phyloP scores from a whole-genome alignment of 2,888 invertebrate species.

The Drosophila kuntzei region DNA sequence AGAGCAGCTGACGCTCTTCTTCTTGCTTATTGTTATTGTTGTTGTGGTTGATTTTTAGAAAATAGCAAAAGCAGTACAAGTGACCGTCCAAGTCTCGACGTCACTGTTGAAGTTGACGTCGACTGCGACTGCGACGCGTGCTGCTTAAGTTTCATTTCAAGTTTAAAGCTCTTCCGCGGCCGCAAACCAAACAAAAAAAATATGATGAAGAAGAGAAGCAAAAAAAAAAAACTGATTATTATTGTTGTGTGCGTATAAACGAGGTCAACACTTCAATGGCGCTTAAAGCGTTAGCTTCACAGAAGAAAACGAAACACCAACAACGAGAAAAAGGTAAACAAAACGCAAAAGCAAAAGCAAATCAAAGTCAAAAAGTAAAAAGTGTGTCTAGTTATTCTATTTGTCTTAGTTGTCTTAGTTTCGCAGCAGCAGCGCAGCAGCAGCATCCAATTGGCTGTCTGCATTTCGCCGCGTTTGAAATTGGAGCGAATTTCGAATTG shows the following conservation, averaged over 20 bases:
- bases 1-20: slow-evolving; percentile 9
- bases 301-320: slow-evolving; percentile 28
- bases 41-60: slow-evolving; percentile 61
- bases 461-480: slow-evolving; percentile 16
- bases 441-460: slow-evolving; percentile 2
- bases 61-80: slow-evolving; percentile 67
- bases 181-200: slow-evolving; percentile 57
- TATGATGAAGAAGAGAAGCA: slow-evolving; percentile 29
- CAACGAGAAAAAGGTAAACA: slow-evolving; percentile 63
- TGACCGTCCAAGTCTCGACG: neutral
- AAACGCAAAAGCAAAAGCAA: slow-evolving; percentile 37
- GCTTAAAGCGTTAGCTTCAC: slow-evolving; percentile 52
- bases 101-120: neutral
- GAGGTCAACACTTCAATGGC: slow-evolving; percentile 79
- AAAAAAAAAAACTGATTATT: slow-evolving; percentile 44
- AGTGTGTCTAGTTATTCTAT: slow-evolving; percentile 32
- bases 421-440: neutral
- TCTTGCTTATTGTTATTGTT: slow-evolving; percentile 30
- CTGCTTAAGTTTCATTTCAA: slow-evolving; percentile 74
- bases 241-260: slow-evolving; percentile 64
- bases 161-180: slow-evolving; percentile 80
- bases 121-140: slow-evolving; percentile 22
- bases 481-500: slow-evolving; percentile 12
- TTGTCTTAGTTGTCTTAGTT: slow-evolving; percentile 1
- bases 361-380: slow-evolving; percentile 57